Evolutionary conservation across 2,113 vertebrate species (phyloP).

Genomic region (Pedetes capensis): DNA sequence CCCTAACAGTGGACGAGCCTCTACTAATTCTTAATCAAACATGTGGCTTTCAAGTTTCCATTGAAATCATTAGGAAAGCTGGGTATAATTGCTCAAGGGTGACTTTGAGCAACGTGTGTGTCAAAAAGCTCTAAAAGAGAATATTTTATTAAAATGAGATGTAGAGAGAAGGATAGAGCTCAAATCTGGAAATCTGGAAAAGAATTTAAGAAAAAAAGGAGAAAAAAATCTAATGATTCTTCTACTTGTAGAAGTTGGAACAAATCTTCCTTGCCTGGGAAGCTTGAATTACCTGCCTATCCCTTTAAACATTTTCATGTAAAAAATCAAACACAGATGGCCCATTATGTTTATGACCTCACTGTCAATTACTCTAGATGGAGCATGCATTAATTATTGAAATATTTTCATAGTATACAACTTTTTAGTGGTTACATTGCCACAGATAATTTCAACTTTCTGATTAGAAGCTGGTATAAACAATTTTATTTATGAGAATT

Average conservation of each 20-base stretch:
- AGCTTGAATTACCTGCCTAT: slow-evolving; percentile 83
- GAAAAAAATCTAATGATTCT: background rate
- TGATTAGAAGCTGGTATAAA: slow-evolving; percentile 79
- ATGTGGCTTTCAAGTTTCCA: background rate
- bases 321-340: slow-evolving; percentile 88
- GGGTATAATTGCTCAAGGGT: background rate
- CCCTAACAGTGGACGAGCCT: background rate
- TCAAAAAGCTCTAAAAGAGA: background rate
- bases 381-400: slow-evolving; percentile 86
- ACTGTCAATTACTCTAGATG: slow-evolving; percentile 86
- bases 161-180: slow-evolving; percentile 1
- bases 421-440: slow-evolving; percentile 80
- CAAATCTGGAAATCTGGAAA: background rate
- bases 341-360: slow-evolving; percentile 84
- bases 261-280: slow-evolving; percentile 67
- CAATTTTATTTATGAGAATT: slow-evolving; percentile 81
- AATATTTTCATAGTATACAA: slow-evolving; percentile 85
- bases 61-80: background rate
- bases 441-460: slow-evolving; percentile 84
- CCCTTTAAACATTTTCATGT: slow-evolving; percentile 84
- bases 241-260: slow-evolving; percentile 22
- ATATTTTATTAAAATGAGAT: background rate
- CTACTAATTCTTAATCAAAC: background rate
- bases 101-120: accelerated
- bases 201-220: background rate